Base-by-base conservation (phyloP, 92 coral and sea anemone species). In the Porites rus region DNA sequence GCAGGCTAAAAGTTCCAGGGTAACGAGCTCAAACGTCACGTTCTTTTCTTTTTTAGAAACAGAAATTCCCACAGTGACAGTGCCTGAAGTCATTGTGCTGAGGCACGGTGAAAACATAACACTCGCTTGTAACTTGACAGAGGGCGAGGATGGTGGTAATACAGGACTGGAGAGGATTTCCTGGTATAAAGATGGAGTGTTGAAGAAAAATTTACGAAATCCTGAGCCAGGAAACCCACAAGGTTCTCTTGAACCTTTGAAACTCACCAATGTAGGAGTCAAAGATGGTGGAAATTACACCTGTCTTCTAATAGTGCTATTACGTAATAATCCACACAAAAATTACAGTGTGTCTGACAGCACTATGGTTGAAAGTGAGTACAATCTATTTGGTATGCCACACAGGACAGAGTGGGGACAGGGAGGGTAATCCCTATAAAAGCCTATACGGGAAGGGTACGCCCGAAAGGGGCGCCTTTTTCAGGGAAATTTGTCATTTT, bases 51-150 rank as follows among this genome's bases (percentile, higher is more conserved):
- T 38, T 38, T 38, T 38, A 92, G 95, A 74, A 38, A 8, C 62
- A 0, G 92, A 90, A 62, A 79, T 92, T 14, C 95, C 95, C 19
- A 63, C 72, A 20, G 88, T 92, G 8, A 11, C 67, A 16, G 90
- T 89, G 14, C 66, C 88, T 20, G 52, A 52, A 60, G 58, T 58
- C 65, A 62, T 52, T 8, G 69, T 76, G 14, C 77, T 81, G 38
- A 51, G 67, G 16, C 56, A 74, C 8, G 74, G 65, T 63, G 88
- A 83, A 2, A 59, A 63, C 6, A 65, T 92, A 21, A 54, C 63
- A 10, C 79, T 92, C 17, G 22, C 22, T 21, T 92, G 95, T 66
- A 92, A 89, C 76, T 51, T 92, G 50, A 92, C 95, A 10, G 52
- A 75, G 21, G 65, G 69, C 17, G 46, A 38, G 5, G 5, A 38